Evolutionary conservation across 2,888 invertebrate species (phyloP).

Genomic region (Tachina fera): DNA sequence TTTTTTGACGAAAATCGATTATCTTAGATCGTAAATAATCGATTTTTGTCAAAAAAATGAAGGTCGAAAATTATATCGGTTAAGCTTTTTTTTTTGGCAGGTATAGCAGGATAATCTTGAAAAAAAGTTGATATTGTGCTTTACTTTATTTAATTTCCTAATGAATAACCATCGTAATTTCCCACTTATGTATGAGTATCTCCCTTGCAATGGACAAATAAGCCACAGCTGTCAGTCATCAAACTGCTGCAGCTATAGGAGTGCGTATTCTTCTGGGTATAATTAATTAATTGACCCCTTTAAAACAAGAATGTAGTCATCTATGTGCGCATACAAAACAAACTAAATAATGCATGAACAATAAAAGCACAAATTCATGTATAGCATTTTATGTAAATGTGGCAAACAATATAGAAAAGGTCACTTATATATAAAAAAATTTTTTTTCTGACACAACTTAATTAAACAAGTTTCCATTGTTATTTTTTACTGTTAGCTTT

Average conservation of each 20-base stretch:
- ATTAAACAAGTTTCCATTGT: conserved; percentile 67
- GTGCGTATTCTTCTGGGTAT: conserved; percentile 66
- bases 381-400: conserved; percentile 45
- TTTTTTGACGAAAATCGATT: too few relatives aligned
- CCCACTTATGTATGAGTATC: not conserved
- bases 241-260: not conserved
- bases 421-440: conserved; percentile 29
- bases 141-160: not conserved
- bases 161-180: conserved; percentile 6
- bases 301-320: conserved; percentile 11
- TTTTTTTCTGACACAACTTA: conserved; percentile 70
- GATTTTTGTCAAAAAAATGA: too few relatives aligned
- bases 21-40: too few relatives aligned
- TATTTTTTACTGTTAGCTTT: conserved; percentile 50
- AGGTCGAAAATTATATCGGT: too few relatives aligned
- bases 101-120: too few relatives aligned
- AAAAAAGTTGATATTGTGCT: not conserved
- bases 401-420: conserved; percentile 14
- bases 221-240: not conserved
- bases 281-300: conserved; percentile 73
- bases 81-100: too few relatives aligned
- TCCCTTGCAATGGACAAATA: not conserved
- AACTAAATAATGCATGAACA: not conserved
- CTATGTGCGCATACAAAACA: conserved; percentile 19
- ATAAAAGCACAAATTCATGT: not conserved